Conservation (phyloP, 1,140 invertebrate species). For the Thalassaphorura encarpata region DNA sequence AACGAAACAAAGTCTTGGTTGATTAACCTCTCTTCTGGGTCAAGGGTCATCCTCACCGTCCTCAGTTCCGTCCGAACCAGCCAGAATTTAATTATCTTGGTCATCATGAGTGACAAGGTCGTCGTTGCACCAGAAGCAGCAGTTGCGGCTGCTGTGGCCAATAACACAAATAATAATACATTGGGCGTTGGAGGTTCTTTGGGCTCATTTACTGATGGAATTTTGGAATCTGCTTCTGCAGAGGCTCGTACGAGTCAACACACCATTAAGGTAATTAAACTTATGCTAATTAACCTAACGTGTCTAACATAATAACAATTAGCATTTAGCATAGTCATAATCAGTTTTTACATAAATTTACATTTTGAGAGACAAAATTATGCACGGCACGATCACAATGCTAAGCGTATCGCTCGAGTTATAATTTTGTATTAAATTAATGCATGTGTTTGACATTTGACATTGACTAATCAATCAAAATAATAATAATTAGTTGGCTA, state of each 20-base stretch:
- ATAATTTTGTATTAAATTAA: neutral
- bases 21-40: too few species aligned
- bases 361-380: neutral
- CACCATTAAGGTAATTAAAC: neutral
- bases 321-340: neutral
- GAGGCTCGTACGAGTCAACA: slow-evolving; percentile 7
- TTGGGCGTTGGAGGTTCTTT: neutral
- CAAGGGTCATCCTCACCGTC: too few species aligned
- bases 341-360: neutral
- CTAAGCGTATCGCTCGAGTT: neutral
- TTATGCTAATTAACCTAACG: too few species aligned
- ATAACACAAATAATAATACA: neutral
- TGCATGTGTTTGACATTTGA: neutral
- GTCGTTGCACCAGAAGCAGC: too few species aligned
- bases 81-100: too few species aligned
- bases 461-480: neutral
- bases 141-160: neutral
- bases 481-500: too few species aligned
- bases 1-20: too few species aligned
- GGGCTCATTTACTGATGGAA: neutral
- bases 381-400: neutral
- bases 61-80: too few species aligned
- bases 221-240: slow-evolving; percentile 1
- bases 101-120: too few species aligned
- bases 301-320: neutral